Base-by-base conservation (phyloP, 2,797 vertebrate genomes). In the Clarias pachynema region DNA sequence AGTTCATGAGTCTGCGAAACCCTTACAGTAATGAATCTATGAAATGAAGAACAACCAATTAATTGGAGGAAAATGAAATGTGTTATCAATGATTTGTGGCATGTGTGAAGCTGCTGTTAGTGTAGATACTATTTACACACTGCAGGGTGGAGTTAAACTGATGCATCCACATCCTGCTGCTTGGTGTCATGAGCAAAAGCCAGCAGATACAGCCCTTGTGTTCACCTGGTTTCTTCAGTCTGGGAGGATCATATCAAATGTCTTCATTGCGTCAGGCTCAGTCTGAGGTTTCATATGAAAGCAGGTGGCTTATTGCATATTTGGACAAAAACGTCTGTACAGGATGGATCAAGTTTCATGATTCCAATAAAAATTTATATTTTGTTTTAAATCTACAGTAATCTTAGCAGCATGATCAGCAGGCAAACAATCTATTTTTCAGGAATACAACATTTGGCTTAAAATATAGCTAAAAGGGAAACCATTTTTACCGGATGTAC, bases 101-200 rank as follows among this genome's bases (percentile, higher is more conserved):
- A 3, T 2, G 12, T 20, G 10, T 37, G 63, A 69, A 82, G 72
- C 79, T 62, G 34, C 57, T 26, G 24, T 53, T 79, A 40, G 26
- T 62, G 66, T 75, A 18, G 66, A 78, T 57, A 44, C 72, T 82
- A 18, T 83, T 86, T 57, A 81, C 57, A 77, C 74, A 59, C 6
- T 6, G 16, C 72, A 65, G 74, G 81, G 60, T 87, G 86, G 85
- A 85, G 85, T 83, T 86, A 77, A 83, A 73, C 49, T 53, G 49
- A 53, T 73, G 26, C 49, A 84, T 84, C 86, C 63, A 85, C 65
- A 63, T 79, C 68, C 57, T 86, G 74, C 81, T 79, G 74, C 62
- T 82, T 77, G 44, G 70, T 80, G 37, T 62, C 75, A 57, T 68
- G 34, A 84, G 34, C 56, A 77, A 18, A 79, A 82, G 72, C 86